phyloP scores from a whole-genome alignment of 2,113 vertebrate genomes.

The Podarcis raffonei region DNA sequence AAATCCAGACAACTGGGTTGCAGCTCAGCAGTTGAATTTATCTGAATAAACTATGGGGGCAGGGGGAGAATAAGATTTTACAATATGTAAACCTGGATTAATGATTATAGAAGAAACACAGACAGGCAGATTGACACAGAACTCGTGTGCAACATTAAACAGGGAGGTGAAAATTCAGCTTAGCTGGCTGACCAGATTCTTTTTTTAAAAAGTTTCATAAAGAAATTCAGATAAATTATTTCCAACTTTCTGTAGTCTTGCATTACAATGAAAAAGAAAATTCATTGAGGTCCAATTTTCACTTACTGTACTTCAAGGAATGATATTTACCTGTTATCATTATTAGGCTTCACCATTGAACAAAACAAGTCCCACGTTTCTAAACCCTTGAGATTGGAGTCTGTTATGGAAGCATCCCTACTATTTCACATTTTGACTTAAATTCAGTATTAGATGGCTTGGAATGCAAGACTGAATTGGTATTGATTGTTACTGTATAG shows the following conservation, averaged over 20 bases:
- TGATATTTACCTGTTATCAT: neutral
- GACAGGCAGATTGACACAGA: neutral
- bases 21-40: neutral
- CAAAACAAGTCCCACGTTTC: slow-evolving; percentile 8
- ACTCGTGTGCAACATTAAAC: neutral
- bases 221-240: neutral
- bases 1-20: neutral
- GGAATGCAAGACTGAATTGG: slow-evolving; percentile 49
- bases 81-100: neutral
- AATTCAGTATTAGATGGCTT: slow-evolving; percentile 45
- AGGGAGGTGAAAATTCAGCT: neutral
- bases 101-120: neutral
- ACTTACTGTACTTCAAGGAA: neutral
- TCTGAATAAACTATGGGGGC: neutral
- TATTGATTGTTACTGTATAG: slow-evolving; percentile 22
- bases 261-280: neutral
- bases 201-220: neutral
- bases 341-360: slow-evolving; percentile 43
- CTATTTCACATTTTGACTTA: slow-evolving; percentile 18
- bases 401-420: slow-evolving; percentile 26
- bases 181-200: neutral
- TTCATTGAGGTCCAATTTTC: neutral
- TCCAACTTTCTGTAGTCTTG: neutral
- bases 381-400: slow-evolving; percentile 26
- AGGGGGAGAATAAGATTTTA: neutral